Evolutionary conservation across 2,888 invertebrate species (phyloP), one percentile per base, ranked within the genome.

Genomic region (Ametastegia equiseti): DNA sequence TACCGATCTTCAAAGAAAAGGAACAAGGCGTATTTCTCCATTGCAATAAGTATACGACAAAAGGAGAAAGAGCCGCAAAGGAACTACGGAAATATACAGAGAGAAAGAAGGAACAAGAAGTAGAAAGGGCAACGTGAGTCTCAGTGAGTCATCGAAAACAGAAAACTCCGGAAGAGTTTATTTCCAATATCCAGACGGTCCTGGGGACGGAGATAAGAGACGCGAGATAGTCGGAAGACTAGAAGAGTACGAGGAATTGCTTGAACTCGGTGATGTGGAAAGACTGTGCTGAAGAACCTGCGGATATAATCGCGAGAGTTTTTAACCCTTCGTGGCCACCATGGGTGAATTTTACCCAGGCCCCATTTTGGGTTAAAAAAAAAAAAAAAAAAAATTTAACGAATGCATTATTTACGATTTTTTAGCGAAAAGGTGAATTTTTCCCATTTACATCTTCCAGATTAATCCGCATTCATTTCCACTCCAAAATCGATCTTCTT

Each of bases 141-240:
- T 23, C 50, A 23, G 75, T 54, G n/a, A 75, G 75, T 75, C 75
- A 54, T 33, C 50, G 54, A 27, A 36, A 50, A 30, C 54, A 75
- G 75, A 50, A 75, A 54, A 75, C 19, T 75, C 33, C 36, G 75
- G 75, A 75, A 75, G 33, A 75, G 50, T 75, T 71, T 23, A 71
- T 45, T 75, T 36, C 75, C 75, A 50, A 54, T 75, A 39, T 36
- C 54, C 15, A 36, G 33, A 23, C 54, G 33, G 27, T 30, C 15
- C 15, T 47, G n/a, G 23, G 9, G 75, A 57, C 23, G 36, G 33
- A 33, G 50, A 50, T 6, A 39, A 57, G 77, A 77, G 54, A 77
- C n/a, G 30, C 2, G 9, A 54, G 3, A 3, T 11, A 47, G 9
- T 45, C 42, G 30, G 7, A 73, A 47, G 47, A 47, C 30, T 73